Conservation (phyloP, 2,797 vertebrate genomes). For the Rhabdomys pumilio region DNA sequence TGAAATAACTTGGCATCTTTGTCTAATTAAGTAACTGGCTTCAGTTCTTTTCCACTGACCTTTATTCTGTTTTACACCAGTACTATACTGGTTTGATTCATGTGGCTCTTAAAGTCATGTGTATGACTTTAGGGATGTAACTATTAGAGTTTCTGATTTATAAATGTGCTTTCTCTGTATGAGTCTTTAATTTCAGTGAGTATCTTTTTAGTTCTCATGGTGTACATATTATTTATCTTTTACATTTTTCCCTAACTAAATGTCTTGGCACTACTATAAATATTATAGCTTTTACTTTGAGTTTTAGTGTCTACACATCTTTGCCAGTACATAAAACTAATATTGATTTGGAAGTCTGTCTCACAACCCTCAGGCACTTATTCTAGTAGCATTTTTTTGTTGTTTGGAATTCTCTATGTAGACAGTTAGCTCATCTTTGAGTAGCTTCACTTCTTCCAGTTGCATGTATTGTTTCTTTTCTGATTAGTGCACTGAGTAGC, state of each 20-base stretch:
- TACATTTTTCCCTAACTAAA: neutral
- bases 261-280: neutral
- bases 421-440: neutral
- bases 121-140: neutral
- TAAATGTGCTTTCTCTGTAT: neutral
- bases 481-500: neutral
- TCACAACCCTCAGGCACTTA: neutral
- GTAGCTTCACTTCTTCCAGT: neutral
- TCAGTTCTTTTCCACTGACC: neutral
- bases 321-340: neutral
- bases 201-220: neutral
- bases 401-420: neutral
- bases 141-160: neutral
- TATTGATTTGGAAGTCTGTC: neutral
- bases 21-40: neutral
- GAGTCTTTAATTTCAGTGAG: neutral
- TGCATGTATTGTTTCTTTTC: neutral
- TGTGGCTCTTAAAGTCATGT: neutral
- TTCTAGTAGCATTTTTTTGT: neutral
- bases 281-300: neutral
- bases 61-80: neutral
- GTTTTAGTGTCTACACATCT: neutral
- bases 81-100: neutral
- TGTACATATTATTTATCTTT: neutral
- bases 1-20: neutral